phyloP scores from a whole-genome alignment of 1,140 invertebrate species.

The Eumeta japonica region DNA sequence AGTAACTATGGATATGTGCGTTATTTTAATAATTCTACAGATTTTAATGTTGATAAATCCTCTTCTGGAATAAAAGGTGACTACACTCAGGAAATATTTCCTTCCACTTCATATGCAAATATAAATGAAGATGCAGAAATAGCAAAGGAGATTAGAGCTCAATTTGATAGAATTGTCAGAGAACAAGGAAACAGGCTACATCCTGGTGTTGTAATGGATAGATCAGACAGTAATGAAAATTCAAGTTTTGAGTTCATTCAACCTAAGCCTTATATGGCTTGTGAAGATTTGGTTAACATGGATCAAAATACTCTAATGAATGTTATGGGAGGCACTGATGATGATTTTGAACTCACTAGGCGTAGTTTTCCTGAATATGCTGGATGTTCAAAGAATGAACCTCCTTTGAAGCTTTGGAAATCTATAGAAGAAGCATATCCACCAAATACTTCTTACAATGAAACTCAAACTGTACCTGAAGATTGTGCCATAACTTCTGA shows the following conservation, averaged over 20 bases:
- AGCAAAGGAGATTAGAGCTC: slow-evolving; percentile 15
- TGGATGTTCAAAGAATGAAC: slow-evolving; percentile 22
- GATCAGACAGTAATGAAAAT: slow-evolving; percentile 60
- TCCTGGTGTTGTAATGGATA: slow-evolving; percentile 1
- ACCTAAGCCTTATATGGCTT: slow-evolving; percentile 58
- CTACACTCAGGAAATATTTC: slow-evolving; percentile 46
- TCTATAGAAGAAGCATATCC: slow-evolving; percentile 39
- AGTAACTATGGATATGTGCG: slow-evolving; percentile 66
- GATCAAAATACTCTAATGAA: slow-evolving; percentile 57
- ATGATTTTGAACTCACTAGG: slow-evolving; percentile 38
- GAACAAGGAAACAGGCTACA: slow-evolving; percentile 15
- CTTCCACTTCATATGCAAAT: slow-evolving; percentile 14
- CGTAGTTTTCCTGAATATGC: slow-evolving; percentile 39
- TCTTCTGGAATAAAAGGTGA: slow-evolving; percentile 27
- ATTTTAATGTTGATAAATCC: slow-evolving; percentile 26
- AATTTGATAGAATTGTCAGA: slow-evolving; percentile 5
- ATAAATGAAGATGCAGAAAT: slow-evolving; percentile 15
- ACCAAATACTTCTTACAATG: slow-evolving; percentile 3
- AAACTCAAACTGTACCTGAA: slow-evolving; percentile 21
- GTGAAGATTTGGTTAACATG: slow-evolving; percentile 65
- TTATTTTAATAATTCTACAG: slow-evolving; percentile 57
- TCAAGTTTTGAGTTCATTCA: slow-evolving; percentile 59
- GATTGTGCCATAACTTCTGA: slow-evolving; percentile 17
- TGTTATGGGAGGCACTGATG: slow-evolving; percentile 29
- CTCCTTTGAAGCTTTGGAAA: slow-evolving; percentile 38